These are phyloP conservation scores for Agraylea sexmaculata DNA, from an alignment of 1,140 invertebrate species.

Conservation along the genomic window DNA sequence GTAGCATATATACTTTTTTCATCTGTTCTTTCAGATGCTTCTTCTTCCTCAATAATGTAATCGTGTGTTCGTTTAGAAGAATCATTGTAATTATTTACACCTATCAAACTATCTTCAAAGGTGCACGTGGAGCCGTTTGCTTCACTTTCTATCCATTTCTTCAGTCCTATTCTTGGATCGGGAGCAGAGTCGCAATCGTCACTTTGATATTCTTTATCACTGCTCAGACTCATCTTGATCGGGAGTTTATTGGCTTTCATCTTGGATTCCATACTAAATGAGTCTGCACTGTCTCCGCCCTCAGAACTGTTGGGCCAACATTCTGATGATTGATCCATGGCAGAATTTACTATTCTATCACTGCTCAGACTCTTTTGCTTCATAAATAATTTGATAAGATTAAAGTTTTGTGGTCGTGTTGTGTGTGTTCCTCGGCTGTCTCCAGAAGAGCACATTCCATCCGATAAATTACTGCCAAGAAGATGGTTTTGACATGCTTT, in stretches of 20 bases:
- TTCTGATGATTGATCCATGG: constrained; percentile 50
- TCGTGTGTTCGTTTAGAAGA: constrained; percentile 25
- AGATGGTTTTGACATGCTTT: too few relatives aligned
- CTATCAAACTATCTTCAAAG: constrained; percentile 30
- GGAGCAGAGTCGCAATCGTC: constrained; percentile 14
- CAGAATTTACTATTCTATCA: constrained; percentile 51
- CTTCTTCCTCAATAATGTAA: constrained; percentile 35
- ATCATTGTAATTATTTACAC: constrained; percentile 13
- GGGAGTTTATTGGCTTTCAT: constrained; percentile 5
- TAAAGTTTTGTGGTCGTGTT: constrained; percentile 49
- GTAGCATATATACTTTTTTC: constrained; percentile 37
- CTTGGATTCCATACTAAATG: constrained; percentile 19
- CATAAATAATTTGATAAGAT: constrained; percentile 79
- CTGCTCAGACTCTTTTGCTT: constrained; percentile 75
- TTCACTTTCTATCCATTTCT: constrained; percentile 18
- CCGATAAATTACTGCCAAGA: constrained; percentile 42
- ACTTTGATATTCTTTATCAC: constrained; percentile 19
- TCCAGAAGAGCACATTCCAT: constrained; percentile 42
- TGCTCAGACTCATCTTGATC: constrained; percentile 16
- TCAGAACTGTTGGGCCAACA: constrained; percentile 44
- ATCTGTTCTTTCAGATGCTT: constrained; percentile 21
- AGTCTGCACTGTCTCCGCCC: constrained; percentile 32
- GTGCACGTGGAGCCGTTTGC: constrained; percentile 15
- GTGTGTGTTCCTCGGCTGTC: constrained; percentile 29
- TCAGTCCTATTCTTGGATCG: constrained; percentile 16